Percentiles rank a stretch among this genome's conserved stretches.
Evolutionary conservation across 2,888 invertebrate genomes (phyloP).

Genomic region (Rotaria magnacalcarata): DNA sequence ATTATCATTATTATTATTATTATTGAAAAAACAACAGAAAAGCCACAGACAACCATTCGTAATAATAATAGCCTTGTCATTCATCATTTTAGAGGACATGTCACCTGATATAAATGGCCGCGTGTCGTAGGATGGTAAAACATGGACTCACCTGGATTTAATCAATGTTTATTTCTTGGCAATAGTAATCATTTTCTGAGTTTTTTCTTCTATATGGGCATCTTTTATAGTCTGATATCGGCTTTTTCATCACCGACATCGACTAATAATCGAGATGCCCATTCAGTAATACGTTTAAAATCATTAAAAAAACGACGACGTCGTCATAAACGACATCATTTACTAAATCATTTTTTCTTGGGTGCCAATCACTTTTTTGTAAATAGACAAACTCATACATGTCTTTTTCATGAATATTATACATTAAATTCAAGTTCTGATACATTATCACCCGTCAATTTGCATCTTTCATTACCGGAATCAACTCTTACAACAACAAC

Average conservation of each 20-base stretch:
- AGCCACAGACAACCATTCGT: constrained; percentile 23
- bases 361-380: background rate
- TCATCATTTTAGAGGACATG: background rate
- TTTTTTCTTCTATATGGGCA: background rate
- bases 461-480: background rate
- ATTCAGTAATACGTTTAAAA: background rate
- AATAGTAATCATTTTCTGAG: background rate
- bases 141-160: background rate
- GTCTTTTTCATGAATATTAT: constrained; percentile 27
- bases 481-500: background rate
- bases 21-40: background rate
- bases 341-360: background rate
- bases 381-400: background rate
- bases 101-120: background rate
- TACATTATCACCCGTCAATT: background rate
- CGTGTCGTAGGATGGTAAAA: background rate
- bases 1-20: constrained; percentile 1
- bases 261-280: constrained; percentile 11
- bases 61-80: constrained; percentile 2
- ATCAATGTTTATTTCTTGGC: background rate
- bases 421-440: background rate
- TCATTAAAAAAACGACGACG: background rate
- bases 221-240: background rate
- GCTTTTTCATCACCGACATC: background rate
- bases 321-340: constrained; percentile 6